These are phyloP conservation scores for Vesta saturnalis DNA, from an alignment of 2,888 invertebrate species.

Conservation along the genomic window DNA sequence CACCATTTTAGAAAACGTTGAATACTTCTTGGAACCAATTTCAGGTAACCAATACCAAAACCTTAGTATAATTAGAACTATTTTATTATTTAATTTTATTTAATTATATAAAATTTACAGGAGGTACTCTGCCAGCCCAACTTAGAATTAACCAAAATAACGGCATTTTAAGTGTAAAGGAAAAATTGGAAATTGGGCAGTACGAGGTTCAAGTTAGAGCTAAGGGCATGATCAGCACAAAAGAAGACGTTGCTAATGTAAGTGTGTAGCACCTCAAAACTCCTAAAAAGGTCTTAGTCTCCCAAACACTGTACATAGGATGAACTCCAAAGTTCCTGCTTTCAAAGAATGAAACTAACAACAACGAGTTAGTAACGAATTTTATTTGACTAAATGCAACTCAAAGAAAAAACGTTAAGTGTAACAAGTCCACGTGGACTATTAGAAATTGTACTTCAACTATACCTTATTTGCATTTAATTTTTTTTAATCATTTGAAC, in stretches of 20 bases:
- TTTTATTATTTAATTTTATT: background rate
- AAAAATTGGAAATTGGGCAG: constrained; percentile 58
- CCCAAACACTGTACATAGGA: too few species aligned
- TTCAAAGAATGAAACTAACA: too few species aligned
- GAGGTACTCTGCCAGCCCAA: constrained; percentile 6
- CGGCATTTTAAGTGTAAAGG: constrained; percentile 57
- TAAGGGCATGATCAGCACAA: constrained; percentile 34
- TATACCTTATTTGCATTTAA: too few species aligned
- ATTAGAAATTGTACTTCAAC: too few species aligned
- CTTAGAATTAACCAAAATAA: constrained; percentile 36
- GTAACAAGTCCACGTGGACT: too few species aligned
- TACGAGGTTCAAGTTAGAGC: constrained; percentile 58
- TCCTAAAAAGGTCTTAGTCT: too few species aligned
- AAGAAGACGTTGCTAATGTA: constrained; percentile 55
- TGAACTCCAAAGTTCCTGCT: too few species aligned
- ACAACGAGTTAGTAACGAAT: too few species aligned
- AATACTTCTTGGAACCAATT: constrained; percentile 14
- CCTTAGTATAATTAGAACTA: background rate
- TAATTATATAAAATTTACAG: background rate
- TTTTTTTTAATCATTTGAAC: too few species aligned
- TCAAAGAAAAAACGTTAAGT: too few species aligned
- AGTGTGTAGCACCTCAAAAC: too few species aligned
- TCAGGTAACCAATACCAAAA: background rate
- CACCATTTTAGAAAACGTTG: constrained; percentile 11
- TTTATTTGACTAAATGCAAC: too few species aligned